Evolutionary conservation across 2,113 vertebrate genomes (phyloP).

Genomic region (Pomatorhinus ruficollis): DNA sequence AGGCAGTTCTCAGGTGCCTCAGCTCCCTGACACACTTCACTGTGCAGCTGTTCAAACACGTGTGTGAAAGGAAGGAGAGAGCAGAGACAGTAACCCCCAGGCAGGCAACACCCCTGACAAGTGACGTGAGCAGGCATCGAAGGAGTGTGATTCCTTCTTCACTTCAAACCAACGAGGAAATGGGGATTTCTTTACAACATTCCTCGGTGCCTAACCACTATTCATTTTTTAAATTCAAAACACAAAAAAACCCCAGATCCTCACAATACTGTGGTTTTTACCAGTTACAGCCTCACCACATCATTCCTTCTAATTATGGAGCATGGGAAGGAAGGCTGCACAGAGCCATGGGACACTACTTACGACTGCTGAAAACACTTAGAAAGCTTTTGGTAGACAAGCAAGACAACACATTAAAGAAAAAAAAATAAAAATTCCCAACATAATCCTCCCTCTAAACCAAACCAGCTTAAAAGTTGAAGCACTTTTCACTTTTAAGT

Average conservation of each 20-base stretch:
- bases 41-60: rapidly evolving
- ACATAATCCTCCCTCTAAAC: neutral
- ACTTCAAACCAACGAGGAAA: neutral
- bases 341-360: neutral
- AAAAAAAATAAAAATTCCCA: neutral
- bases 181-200: neutral
- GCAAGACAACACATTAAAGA: neutral
- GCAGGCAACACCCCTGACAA: neutral
- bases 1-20: neutral
- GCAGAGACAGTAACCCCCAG: neutral
- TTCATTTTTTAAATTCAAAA: neutral
- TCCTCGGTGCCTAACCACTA: neutral
- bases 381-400: neutral
- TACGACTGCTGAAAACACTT: neutral
- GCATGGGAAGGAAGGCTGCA: neutral
- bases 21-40: neutral
- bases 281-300: neutral
- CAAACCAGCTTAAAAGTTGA: neutral
- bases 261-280: neutral
- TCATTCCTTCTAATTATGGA: neutral
- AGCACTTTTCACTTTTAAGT: neutral
- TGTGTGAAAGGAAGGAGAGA: neutral
- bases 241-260: neutral
- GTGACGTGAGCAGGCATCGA: rapidly evolving
- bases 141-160: neutral